A percentile compares a stretch with the other conserved stretches of the same genome.
phyloP scores from a whole-genome alignment of 2,797 vertebrate genomes.

The Serranus cabrilla region DNA sequence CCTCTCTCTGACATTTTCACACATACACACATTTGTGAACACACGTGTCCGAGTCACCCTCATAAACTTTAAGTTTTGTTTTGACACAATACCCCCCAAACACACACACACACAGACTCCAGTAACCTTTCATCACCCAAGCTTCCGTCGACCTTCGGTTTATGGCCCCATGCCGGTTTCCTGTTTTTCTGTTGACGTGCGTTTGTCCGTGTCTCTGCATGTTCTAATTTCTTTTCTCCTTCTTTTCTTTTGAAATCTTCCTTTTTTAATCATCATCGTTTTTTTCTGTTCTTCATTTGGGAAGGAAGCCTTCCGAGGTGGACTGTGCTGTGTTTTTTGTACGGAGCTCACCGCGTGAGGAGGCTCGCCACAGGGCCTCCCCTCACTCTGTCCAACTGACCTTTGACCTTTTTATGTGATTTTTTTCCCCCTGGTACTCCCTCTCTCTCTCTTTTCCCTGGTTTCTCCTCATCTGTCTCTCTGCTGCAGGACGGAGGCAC shows the following conservation, averaged over 20 bases:
- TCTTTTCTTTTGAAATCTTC: slow-evolving; percentile 37
- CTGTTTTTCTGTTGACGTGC: slow-evolving; percentile 58
- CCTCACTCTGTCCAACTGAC: slow-evolving; percentile 43
- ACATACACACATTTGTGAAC: slow-evolving; percentile 13
- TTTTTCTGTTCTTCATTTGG: slow-evolving; percentile 67
- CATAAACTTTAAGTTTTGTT: slow-evolving; percentile 48
- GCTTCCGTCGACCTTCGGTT: slow-evolving; percentile 57
- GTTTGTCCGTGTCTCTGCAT: slow-evolving; percentile 67
- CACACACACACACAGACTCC: slow-evolving; percentile 22
- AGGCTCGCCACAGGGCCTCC: slow-evolving; percentile 39
- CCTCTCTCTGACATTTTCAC: slow-evolving; percentile 9
- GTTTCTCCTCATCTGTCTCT: slow-evolving; percentile 46
- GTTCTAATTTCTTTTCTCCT: slow-evolving; percentile 69
- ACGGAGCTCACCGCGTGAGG: slow-evolving; percentile 30
- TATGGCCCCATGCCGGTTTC: slow-evolving; percentile 55
- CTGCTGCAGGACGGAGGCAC: slow-evolving; percentile 95
- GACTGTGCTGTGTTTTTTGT: slow-evolving; percentile 68
- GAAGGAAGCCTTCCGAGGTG: slow-evolving; percentile 68
- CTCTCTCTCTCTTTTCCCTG: slow-evolving; percentile 13
- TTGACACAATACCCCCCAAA: slow-evolving; percentile 18
- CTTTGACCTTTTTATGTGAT: slow-evolving; percentile 25
- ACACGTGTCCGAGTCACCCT: slow-evolving; percentile 28
- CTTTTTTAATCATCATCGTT: slow-evolving; percentile 28
- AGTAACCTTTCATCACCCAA: slow-evolving; percentile 55
- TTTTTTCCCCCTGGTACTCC: not conserved